These are phyloP conservation scores for Rissa tridactyla DNA, from an alignment of 2,113 vertebrate genomes.

Conservation along the genomic window DNA sequence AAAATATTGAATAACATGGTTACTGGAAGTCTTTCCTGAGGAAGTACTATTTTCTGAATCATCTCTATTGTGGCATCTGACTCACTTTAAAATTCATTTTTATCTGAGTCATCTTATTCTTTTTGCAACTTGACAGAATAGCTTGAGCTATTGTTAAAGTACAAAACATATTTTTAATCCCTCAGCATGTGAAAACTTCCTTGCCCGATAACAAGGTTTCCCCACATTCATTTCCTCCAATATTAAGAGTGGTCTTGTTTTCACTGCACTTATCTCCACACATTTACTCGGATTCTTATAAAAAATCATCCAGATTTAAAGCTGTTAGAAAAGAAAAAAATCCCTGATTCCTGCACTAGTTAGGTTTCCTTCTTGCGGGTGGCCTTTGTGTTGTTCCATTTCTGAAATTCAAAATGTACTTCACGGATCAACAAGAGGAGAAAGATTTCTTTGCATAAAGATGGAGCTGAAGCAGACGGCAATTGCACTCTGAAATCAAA, in stretches of 20 bases:
- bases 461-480: not conserved
- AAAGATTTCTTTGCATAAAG: not conserved
- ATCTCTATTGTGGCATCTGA: not conserved
- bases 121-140: not conserved
- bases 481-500: not conserved
- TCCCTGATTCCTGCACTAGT: not conserved
- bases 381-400: not conserved
- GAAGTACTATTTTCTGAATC: not conserved
- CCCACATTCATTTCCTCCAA: not conserved
- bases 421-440: not conserved
- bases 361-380: not conserved
- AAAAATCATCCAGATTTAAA: not conserved
- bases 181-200: not conserved
- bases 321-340: not conserved
- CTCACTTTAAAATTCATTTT: not conserved
- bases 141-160: not conserved
- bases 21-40: not conserved
- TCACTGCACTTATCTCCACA: not conserved
- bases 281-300: not conserved
- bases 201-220: not conserved
- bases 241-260: not conserved
- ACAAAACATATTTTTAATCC: not conserved
- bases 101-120: conserved; percentile 3
- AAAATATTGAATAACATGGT: conserved; percentile 10
- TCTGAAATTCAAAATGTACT: not conserved